phyloP scores from a whole-genome alignment of 2,888 invertebrate species.

The Drepana falcataria region DNA sequence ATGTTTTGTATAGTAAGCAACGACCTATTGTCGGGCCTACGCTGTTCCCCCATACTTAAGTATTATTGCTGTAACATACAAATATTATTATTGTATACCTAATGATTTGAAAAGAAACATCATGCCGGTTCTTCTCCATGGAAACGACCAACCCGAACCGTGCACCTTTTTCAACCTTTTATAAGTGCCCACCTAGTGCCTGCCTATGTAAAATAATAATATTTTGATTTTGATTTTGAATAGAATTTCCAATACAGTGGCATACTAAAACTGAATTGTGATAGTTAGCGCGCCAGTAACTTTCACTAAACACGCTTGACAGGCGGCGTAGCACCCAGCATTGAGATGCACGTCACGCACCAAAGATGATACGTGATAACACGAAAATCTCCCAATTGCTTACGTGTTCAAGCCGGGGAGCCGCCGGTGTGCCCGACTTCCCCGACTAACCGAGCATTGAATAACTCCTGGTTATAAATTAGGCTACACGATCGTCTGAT shows the following conservation, averaged over 20 bases:
- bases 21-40: no score
- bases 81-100: no score
- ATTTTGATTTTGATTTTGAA: neutral
- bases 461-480: constrained; percentile 74
- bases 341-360: constrained; percentile 64
- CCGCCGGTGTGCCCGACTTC: constrained; percentile 31
- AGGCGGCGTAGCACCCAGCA: constrained; percentile 13
- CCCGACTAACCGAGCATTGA: constrained; percentile 62
- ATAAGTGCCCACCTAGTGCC: no score
- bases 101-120: no score
- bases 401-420: constrained; percentile 65
- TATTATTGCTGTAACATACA: no score
- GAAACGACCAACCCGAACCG: no score
- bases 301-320: constrained; percentile 45
- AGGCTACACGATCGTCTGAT: constrained; percentile 64
- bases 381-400: constrained; percentile 78
- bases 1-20: no score
- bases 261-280: constrained; percentile 31
- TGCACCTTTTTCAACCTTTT: no score
- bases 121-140: no score
- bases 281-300: constrained; percentile 48
- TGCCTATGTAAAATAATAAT: no score
- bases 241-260: neutral
- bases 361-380: constrained; percentile 78
- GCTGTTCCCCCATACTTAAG: no score